phyloP scores from a whole-genome alignment of 53 echinoderm and acorn worm species.

The Patiria pectinifera region DNA sequence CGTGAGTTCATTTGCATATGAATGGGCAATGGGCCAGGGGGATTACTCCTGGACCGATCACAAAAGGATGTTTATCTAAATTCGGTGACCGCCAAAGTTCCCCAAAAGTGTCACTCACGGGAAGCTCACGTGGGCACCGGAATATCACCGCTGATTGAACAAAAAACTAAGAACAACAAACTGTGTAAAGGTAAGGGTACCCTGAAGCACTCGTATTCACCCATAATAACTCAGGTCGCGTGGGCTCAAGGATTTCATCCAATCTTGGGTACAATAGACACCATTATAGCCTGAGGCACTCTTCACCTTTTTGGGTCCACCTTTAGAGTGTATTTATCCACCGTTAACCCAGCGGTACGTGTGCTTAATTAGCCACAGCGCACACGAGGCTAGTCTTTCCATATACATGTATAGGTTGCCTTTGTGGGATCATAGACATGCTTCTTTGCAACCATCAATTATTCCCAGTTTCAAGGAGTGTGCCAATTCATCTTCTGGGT shows the following conservation, averaged over 20 bases:
- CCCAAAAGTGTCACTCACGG: conserved; percentile 63
- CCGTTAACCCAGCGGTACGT: conserved; percentile 4
- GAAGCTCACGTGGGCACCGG: conserved; percentile 29
- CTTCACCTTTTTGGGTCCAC: conserved; percentile 41
- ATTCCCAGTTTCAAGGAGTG: not conserved
- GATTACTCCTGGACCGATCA: conserved; percentile 50
- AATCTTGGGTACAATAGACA: conserved; percentile 24
- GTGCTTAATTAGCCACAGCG: conserved; percentile 40
- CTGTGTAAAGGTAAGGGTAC: conserved; percentile 34
- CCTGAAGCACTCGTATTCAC: conserved; percentile 37
- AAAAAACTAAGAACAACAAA: conserved; percentile 45
- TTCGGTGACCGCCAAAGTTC: conserved; percentile 64
- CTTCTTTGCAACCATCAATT: not conserved
- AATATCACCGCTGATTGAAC: conserved; percentile 53
- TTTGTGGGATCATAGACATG: not conserved
- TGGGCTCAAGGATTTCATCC: conserved; percentile 42
- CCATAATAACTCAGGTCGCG: conserved; percentile 25
- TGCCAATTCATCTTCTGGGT: not conserved
- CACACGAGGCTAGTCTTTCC: not conserved
- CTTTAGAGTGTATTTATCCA: not conserved
- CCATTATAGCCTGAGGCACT: conserved; percentile 31
- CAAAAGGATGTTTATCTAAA: conserved; percentile 72
- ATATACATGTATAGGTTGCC: not conserved
- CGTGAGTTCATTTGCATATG: conserved; percentile 72
- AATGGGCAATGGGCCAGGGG: conserved; percentile 30